Conservation (phyloP, 2,888 invertebrate species). For the Girardia tigrina region DNA sequence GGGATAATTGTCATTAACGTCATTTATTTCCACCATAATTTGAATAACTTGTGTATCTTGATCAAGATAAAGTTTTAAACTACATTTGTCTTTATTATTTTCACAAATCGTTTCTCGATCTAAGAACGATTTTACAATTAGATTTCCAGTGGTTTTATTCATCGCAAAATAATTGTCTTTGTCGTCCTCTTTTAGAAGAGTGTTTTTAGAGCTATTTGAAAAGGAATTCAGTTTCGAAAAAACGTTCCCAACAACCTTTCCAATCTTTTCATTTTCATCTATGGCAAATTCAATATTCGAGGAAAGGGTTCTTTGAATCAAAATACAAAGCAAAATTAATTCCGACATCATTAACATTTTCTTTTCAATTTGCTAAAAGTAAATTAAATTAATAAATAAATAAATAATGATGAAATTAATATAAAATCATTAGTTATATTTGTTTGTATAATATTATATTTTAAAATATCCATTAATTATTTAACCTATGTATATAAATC, state of each 20-base stretch:
- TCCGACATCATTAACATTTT: no score
- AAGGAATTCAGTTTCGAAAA: neutral
- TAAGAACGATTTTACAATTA: conserved; percentile 8
- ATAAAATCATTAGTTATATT: no score
- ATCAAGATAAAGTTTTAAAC: neutral
- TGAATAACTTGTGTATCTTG: conserved; percentile 1
- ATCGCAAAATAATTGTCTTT: neutral
- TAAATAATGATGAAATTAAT: no score
- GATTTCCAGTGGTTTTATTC: neutral
- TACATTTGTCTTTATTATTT: neutral
- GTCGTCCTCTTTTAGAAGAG: neutral
- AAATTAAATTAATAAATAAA: no score
- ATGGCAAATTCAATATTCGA: neutral
- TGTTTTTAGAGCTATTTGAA: neutral
- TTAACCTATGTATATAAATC: no score
- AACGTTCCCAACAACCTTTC: neutral
- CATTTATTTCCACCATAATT: conserved; percentile 38
- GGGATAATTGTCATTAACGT: conserved; percentile 39
- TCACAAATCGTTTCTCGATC: conserved; percentile 18
- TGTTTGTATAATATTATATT: no score
- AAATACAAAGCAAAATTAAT: no score
- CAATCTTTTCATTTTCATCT: neutral
- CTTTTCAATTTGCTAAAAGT: no score
- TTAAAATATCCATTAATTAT: no score
- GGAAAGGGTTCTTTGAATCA: no score